phyloP scores from a whole-genome alignment of 2,797 vertebrate genomes.

The Lagocephalus sceleratus region DNA sequence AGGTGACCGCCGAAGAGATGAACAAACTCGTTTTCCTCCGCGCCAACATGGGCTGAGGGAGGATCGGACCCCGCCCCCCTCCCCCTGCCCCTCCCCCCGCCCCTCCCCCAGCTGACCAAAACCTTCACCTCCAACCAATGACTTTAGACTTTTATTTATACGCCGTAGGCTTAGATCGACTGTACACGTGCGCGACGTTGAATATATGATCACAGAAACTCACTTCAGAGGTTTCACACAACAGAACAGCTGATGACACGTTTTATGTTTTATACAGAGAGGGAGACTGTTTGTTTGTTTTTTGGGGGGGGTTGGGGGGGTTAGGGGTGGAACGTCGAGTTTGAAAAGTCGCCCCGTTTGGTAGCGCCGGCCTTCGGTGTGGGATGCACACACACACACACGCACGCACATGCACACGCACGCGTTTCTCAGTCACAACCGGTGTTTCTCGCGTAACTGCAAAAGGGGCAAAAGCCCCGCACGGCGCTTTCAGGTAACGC shows the following conservation, averaged over 20 bases:
- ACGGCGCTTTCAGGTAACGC: conserved; percentile 65
- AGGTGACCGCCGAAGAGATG: conserved; percentile 94
- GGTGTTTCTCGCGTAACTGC: conserved; percentile 51
- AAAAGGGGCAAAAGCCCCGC: conserved; percentile 39
- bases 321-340: conserved; percentile 56
- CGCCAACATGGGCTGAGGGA: conserved; percentile 92
- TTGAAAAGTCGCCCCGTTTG: conserved; percentile 51
- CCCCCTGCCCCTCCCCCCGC: too few relatives aligned
- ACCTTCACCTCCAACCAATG: conserved; percentile 65
- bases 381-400: conserved; percentile 45
- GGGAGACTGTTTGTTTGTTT: conserved; percentile 49
- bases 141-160: conserved; percentile 71
- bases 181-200: conserved; percentile 63
- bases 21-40: conserved; percentile 99
- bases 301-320: conserved; percentile 15
- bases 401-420: conserved; percentile 41
- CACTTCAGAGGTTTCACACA: conserved; percentile 52
- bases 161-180: conserved; percentile 62
- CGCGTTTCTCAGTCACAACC: conserved; percentile 37
- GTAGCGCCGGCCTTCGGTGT: conserved; percentile 48
- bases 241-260: conserved; percentile 38
- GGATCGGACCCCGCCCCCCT: too few relatives aligned
- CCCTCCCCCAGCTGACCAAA: conserved; percentile 58
- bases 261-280: conserved; percentile 59
- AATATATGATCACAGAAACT: conserved; percentile 56